Conservation (phyloP, 64 coral and sea anemone genomes). For the Actinia equina region DNA sequence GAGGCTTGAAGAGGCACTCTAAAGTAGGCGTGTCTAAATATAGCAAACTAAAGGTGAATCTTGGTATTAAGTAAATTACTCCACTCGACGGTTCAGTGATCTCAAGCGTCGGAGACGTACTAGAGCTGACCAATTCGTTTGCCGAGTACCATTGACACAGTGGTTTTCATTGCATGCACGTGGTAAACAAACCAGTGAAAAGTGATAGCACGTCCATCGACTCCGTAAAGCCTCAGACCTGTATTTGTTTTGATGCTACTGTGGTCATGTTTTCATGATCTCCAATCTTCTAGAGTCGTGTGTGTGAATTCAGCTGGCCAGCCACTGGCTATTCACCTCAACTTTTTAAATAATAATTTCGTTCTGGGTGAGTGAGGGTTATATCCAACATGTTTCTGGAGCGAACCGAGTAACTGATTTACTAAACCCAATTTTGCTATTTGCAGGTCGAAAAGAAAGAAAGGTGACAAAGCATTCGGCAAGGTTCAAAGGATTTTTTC, state of each 20-base stretch:
- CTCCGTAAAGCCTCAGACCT: not conserved
- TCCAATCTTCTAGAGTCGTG: not conserved
- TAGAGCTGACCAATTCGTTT: not conserved
- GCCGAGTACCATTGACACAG: not conserved
- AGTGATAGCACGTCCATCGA: not conserved
- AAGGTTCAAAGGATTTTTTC: not conserved
- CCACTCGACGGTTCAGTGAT: not conserved
- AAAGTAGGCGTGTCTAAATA: constrained; percentile 22
- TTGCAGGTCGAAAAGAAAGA: not conserved
- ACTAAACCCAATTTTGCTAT: not conserved
- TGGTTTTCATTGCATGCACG: not conserved
- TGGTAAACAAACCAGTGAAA: not conserved
- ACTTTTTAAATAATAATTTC: not conserved
- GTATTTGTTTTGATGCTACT: not conserved
- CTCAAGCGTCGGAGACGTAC: not conserved
- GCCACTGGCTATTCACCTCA: not conserved
- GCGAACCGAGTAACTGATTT: not conserved
- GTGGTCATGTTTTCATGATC: not conserved
- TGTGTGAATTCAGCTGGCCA: not conserved
- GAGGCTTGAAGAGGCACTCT: not conserved
- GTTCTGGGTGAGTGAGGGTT: constrained; percentile 5
- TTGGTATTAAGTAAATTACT: not conserved
- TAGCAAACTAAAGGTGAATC: not conserved
- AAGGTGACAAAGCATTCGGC: not conserved
- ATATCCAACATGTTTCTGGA: not conserved